These are phyloP conservation scores for Zaprionus lineosus DNA, from an alignment of 2,888 invertebrate genomes.

Conservation along the genomic window DNA sequence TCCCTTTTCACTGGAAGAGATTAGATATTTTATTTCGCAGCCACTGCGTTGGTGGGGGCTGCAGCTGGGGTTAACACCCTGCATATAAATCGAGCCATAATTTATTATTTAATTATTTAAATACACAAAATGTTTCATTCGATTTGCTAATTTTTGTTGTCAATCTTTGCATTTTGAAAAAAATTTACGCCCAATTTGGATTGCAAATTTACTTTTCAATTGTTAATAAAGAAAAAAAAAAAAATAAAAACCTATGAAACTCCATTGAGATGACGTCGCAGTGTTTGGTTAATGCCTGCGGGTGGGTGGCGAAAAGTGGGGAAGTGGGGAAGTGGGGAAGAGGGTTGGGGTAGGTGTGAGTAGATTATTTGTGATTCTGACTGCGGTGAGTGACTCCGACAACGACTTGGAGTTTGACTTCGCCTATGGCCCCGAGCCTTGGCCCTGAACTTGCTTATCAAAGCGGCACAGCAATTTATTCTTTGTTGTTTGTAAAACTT, in stretches of 20 bases:
- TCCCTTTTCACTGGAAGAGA: too few species aligned
- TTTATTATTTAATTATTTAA: too few species aligned
- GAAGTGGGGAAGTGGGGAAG: conserved; percentile 1
- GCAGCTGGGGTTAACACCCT: too few species aligned
- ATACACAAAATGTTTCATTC: neutral
- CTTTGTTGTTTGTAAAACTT: conserved; percentile 32
- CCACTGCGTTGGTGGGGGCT: too few species aligned
- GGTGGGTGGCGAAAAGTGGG: neutral
- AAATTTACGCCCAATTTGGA: conserved; percentile 67
- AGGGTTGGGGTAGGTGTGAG: conserved; percentile 5
- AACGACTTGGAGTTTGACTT: conserved; percentile 7
- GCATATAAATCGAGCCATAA: too few species aligned
- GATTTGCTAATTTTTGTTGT: neutral
- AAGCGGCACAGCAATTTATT: conserved; percentile 42
- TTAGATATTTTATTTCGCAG: too few species aligned
- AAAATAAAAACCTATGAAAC: too few species aligned
- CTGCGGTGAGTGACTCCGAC: conserved; percentile 17
- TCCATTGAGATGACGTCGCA: conserved; percentile 7
- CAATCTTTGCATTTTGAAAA: conserved; percentile 19
- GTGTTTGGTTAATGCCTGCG: neutral
- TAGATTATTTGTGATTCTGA: neutral
- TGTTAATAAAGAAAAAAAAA: conserved; percentile 35
- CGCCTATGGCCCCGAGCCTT: conserved; percentile 8
- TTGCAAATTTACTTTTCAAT: conserved; percentile 56
- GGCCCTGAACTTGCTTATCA: conserved; percentile 74